Conservation (phyloP, 2,888 invertebrate species). For the Eilema caniola region DNA sequence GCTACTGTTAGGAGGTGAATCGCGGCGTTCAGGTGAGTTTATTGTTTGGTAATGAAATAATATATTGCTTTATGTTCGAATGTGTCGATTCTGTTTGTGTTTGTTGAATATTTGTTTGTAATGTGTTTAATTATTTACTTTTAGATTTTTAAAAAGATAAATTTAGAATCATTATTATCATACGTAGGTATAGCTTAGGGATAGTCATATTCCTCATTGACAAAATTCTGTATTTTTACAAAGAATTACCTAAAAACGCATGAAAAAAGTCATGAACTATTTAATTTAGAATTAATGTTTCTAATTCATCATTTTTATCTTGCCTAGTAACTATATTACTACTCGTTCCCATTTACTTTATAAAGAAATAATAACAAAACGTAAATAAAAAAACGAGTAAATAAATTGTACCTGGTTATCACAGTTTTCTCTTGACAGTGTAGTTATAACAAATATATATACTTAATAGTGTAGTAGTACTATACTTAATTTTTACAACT, state of each 20-base stretch:
- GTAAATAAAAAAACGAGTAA: not conserved
- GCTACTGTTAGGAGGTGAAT: constrained; percentile 48
- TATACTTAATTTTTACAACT: no score
- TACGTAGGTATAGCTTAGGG: no score
- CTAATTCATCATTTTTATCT: not conserved
- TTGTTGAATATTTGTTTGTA: not conserved
- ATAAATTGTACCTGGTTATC: not conserved
- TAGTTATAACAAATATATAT: not conserved
- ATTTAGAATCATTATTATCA: not conserved
- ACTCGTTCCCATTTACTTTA: not conserved
- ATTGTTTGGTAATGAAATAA: constrained; percentile 46
- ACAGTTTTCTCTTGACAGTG: not conserved
- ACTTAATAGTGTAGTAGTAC: no score
- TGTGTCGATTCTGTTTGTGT: not conserved
- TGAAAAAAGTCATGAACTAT: no score
- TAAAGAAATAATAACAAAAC: not conserved
- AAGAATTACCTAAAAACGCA: no score
- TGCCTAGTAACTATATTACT: not conserved
- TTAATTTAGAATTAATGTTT: not conserved
- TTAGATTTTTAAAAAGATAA: not conserved
- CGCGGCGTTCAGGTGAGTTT: constrained; percentile 53
- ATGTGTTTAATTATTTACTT: not conserved
- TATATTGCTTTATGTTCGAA: constrained; percentile 25
- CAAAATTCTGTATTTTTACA: no score
- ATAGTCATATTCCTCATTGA: no score